phyloP scores from a whole-genome alignment of 2,888 invertebrate genomes.

The Platerodrilus igneus region DNA sequence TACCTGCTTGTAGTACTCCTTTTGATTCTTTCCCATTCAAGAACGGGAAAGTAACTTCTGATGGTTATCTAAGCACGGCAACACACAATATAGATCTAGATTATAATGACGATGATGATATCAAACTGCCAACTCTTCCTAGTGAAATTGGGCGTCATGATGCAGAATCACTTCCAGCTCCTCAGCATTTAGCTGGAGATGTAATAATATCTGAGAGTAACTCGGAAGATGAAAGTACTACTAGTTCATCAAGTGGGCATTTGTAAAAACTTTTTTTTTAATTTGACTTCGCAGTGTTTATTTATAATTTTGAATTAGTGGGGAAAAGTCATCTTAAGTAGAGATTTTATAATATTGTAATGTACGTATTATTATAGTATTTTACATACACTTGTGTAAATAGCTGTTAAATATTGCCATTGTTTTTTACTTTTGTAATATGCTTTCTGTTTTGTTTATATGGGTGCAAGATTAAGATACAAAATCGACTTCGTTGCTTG shows the following conservation, averaged over 20 bases:
- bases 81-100: constrained; percentile 31
- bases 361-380: not conserved
- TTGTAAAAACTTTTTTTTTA: constrained; percentile 39
- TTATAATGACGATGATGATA: constrained; percentile 33
- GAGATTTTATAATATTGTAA: too few species aligned
- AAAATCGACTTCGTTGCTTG: too few species aligned
- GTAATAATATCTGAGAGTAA: constrained; percentile 64
- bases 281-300: constrained; percentile 20
- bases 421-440: too few species aligned
- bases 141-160: constrained; percentile 43
- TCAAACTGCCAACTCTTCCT: constrained; percentile 44
- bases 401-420: too few species aligned
- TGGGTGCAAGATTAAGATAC: too few species aligned
- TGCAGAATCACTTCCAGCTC: constrained; percentile 43
- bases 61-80: constrained; percentile 1
- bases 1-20: constrained; percentile 32
- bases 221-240: constrained; percentile 55
- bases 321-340: too few species aligned
- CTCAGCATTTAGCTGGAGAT: constrained; percentile 65
- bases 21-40: constrained; percentile 4
- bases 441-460: too few species aligned
- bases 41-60: constrained; percentile 30
- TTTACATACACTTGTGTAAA: too few species aligned
- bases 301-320: too few species aligned
- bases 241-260: constrained; percentile 50